phyloP scores from a whole-genome alignment of 2,113 vertebrate species.

The Cryptoleucopteryx plumbea region DNA sequence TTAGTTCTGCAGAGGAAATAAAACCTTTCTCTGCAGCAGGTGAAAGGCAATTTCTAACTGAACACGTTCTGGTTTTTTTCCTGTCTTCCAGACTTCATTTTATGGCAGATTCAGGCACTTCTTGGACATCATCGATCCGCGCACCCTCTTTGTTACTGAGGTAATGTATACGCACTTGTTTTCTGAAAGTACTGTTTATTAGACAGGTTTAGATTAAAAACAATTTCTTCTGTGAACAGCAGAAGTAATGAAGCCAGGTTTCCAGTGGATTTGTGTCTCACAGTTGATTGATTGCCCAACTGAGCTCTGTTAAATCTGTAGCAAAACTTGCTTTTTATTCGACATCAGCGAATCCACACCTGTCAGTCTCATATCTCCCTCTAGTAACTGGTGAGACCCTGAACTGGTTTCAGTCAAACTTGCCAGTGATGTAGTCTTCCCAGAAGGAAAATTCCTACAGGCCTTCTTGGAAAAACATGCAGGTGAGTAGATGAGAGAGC shows the following conservation, averaged over 20 bases:
- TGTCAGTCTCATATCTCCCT: not conserved
- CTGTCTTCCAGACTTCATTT: conserved; percentile 78
- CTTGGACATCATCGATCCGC: conserved; percentile 91
- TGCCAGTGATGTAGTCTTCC: rapidly evolving
- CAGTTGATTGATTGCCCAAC: not conserved
- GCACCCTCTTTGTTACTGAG: conserved; percentile 89
- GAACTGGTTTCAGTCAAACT: not conserved
- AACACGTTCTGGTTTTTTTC: not conserved
- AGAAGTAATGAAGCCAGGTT: not conserved
- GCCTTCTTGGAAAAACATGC: not conserved
- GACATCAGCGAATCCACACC: not conserved
- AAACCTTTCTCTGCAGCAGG: not conserved
- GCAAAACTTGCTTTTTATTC: not conserved
- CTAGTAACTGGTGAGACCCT: not conserved
- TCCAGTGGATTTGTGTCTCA: not conserved
- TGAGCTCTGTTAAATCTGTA: rapidly evolving
- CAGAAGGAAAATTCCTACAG: not conserved
- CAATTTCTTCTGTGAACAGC: not conserved
- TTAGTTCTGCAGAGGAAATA: not conserved
- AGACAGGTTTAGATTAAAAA: not conserved
- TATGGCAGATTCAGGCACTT: conserved; percentile 89
- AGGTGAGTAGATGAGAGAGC: not conserved
- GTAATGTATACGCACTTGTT: conserved; percentile 42
- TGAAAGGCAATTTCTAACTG: not conserved
- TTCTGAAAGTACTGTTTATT: not conserved